Conservation (phyloP, 2,797 vertebrate species). For the Crenichthys baileyi region DNA sequence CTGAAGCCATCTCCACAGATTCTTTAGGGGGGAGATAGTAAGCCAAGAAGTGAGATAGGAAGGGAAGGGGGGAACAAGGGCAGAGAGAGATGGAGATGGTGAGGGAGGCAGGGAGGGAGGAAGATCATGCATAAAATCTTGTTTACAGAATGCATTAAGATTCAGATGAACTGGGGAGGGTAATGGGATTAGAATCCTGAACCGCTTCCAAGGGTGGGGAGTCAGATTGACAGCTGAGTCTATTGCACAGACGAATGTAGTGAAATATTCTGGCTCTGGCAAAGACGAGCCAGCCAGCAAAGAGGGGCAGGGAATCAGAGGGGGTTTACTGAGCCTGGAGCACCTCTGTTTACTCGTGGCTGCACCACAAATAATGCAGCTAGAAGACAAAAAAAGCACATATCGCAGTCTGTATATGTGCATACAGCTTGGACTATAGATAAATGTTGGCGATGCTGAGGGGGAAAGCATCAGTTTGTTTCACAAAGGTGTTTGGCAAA, state of each 20-base stretch:
- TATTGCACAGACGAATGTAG: conserved; percentile 78
- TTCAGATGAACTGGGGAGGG: conserved; percentile 85
- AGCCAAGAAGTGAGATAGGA: conserved; percentile 75
- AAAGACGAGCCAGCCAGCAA: conserved; percentile 63
- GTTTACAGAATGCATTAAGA: conserved; percentile 87
- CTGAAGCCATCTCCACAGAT: conserved; percentile 80
- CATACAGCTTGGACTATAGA: conserved; percentile 45
- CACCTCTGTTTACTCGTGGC: conserved; percentile 70
- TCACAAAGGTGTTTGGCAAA: conserved; percentile 81
- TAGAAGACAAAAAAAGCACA: neutral
- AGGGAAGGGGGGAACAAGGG: conserved; percentile 28
- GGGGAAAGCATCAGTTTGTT: conserved; percentile 54
- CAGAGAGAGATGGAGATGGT: conserved; percentile 53
- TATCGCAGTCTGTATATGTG: conserved; percentile 42
- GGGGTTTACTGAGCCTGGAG: conserved; percentile 65
- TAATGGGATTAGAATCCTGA: conserved; percentile 86
- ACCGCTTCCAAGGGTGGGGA: conserved; percentile 79
- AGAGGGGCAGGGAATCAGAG: conserved; percentile 35
- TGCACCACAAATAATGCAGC: conserved; percentile 60
- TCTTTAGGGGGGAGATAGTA: conserved; percentile 70
- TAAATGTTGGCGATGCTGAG: conserved; percentile 46
- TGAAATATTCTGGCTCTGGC: conserved; percentile 78
- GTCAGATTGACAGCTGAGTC: conserved; percentile 78
- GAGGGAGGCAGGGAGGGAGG: conserved; percentile 58
- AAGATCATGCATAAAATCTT: conserved; percentile 89